Evolutionary conservation across 2,113 vertebrate species (phyloP).

Genomic region (Aspidoscelis tigris): DNA sequence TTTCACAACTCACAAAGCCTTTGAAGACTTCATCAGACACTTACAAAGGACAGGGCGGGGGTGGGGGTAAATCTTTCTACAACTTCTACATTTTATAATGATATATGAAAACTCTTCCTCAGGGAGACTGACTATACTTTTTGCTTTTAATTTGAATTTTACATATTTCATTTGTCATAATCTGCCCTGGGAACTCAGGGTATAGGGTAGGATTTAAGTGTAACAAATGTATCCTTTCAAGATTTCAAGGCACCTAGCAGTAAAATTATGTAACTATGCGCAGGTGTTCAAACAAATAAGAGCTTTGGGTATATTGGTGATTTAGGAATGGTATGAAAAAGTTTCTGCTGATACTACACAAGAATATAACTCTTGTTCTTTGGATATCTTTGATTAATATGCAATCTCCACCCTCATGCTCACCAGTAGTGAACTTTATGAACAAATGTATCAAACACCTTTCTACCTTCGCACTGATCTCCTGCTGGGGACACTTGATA

Average conservation of each 20-base stretch:
- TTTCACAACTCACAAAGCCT: not conserved
- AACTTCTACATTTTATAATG: not conserved
- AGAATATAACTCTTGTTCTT: not conserved
- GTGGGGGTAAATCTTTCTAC: not conserved
- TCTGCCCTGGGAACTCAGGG: too few species aligned
- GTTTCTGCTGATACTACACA: not conserved
- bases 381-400: not conserved
- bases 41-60: not conserved
- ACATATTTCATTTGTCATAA: too few species aligned
- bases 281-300: not conserved
- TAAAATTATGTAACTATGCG: not conserved
- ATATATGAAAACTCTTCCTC: not conserved
- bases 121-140: not conserved
- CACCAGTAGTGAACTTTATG: not conserved
- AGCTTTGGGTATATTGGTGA: not conserved
- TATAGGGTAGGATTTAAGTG: too few species aligned
- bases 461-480: conserved; percentile 92
- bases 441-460: not conserved
- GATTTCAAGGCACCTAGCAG: not conserved
- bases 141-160: too few species aligned
- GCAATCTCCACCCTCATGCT: not conserved
- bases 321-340: not conserved
- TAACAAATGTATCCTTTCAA: too few species aligned
- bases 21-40: not conserved
- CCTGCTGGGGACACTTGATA: conserved; percentile 81